These are phyloP conservation scores for Agriopis marginaria DNA, from an alignment of 2,888 invertebrate genomes.

Conservation along the genomic window DNA sequence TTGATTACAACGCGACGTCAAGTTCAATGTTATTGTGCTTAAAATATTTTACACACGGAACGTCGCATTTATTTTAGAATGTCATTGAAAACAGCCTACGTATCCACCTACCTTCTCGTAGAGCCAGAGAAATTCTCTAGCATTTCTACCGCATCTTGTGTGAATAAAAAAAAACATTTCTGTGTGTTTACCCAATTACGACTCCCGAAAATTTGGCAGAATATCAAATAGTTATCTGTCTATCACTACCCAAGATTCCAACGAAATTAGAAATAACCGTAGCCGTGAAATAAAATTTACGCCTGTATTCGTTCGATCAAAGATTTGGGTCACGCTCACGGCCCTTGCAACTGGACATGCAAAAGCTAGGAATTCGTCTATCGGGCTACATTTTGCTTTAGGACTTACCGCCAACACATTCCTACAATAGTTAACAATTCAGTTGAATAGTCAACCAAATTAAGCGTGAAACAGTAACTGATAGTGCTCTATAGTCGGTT, in stretches of 20 bases:
- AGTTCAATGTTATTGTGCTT: constrained; percentile 69
- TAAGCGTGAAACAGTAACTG: constrained; percentile 39
- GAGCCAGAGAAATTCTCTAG: constrained; percentile 50
- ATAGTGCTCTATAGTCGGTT: constrained; percentile 34
- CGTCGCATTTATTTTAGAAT: constrained; percentile 52
- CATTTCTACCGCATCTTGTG: constrained; percentile 47
- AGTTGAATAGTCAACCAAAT: constrained; percentile 32
- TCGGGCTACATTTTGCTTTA: neutral
- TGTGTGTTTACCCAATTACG: constrained; percentile 35
- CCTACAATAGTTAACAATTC: constrained; percentile 2
- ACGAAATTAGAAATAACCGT: constrained; percentile 55
- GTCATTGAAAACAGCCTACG: constrained; percentile 58
- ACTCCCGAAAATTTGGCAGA: constrained; percentile 61
- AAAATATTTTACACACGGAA: constrained; percentile 61
- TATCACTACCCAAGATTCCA: constrained; percentile 62
- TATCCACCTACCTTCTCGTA: constrained; percentile 40
- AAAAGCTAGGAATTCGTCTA: neutral
- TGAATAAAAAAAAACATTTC: constrained; percentile 46
- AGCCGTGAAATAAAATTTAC: constrained; percentile 53
- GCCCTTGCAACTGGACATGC: constrained; percentile 30
- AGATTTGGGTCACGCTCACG: constrained; percentile 40
- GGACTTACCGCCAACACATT: neutral
- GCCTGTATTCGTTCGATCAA: constrained; percentile 37
- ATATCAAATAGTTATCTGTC: constrained; percentile 58
- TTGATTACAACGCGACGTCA: constrained; percentile 53